phyloP scores from a whole-genome alignment of 2,888 invertebrate genomes.

The Griposia aprilina region DNA sequence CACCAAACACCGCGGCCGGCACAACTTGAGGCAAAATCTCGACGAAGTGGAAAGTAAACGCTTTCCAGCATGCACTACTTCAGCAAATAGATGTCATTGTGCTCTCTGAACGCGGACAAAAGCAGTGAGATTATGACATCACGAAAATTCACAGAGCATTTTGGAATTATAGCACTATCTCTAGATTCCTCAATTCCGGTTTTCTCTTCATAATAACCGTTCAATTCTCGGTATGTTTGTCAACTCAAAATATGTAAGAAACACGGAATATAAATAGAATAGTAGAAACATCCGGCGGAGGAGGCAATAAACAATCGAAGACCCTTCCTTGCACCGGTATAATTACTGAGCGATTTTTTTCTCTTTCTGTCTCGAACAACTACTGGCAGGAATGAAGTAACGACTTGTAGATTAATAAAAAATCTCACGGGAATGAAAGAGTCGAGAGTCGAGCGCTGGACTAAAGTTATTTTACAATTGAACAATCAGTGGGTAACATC shows the following conservation, averaged over 20 bases:
- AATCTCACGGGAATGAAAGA: conserved; percentile 70
- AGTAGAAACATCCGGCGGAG: conserved; percentile 82
- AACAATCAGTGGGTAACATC: conserved; percentile 13
- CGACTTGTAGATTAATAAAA: conserved; percentile 71
- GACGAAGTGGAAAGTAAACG: conserved; percentile 79
- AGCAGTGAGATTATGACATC: conserved; percentile 47
- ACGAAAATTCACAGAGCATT: conserved; percentile 44
- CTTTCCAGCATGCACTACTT: conserved; percentile 77
- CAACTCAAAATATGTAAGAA: conserved; percentile 64
- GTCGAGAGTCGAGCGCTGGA: conserved; percentile 55
- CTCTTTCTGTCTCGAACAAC: conserved; percentile 72
- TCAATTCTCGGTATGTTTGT: conserved; percentile 57
- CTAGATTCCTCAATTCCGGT: conserved; percentile 39
- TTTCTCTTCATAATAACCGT: conserved; percentile 56
- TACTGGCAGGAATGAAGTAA: conserved; percentile 75
- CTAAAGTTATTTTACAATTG: conserved; percentile 36
- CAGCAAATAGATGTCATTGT: conserved; percentile 66
- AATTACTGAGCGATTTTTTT: conserved; percentile 78
- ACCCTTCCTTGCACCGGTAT: conserved; percentile 81
- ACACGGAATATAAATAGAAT: conserved; percentile 69
- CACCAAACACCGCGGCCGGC: conserved; percentile 76
- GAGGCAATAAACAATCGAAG: conserved; percentile 87
- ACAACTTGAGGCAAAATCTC: conserved; percentile 79
- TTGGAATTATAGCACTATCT: conserved; percentile 27
- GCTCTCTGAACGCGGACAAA: conserved; percentile 58